Base-by-base conservation (phyloP, 2,797 vertebrate species). In the Fundulus diaphanus region DNA sequence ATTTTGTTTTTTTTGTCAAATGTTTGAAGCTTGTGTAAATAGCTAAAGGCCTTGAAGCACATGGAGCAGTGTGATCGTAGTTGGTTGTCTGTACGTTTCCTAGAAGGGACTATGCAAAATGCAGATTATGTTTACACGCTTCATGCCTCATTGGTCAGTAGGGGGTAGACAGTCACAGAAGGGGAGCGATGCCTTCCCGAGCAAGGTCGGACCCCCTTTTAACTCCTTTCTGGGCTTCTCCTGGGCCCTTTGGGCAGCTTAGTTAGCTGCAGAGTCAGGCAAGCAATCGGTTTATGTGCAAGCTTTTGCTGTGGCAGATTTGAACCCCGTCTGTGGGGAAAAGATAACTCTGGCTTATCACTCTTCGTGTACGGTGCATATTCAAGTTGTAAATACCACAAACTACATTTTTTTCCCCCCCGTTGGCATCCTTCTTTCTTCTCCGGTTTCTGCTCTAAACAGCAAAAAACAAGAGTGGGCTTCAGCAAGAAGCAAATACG, bases 71-170 rank as follows among this genome's bases (percentile, higher is more conserved):
- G 85, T 79, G 85, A 90, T 92, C 86, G 86, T 73, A 78, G 84
- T 89, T 83, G 80, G 85, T 84, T 90, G 77, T 84, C 82, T 84
- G 75, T 44, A 44, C 18, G 63, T 86, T 87, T 89, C 84, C 90
- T 88, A 82, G 88, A 91, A 88, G 87, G 76, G 71, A 73, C 78
- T 87, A 87, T 88, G 90, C 85, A 85, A 93, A 93, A 93, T 92
- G 88, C 87, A 92, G 87, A 91, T 93, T 86, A 88, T 93, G 93
- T 93, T 93, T 93, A 91, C 90, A 92, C 70, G 83, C 82, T 83
- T 86, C 82, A 82, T 88, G 82, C 79, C 7, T 76, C 71, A 89
- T 51, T 89, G 92, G 90, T 92, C 89, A 91, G 79, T 83, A 72
- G 91, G 88, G 86, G 90, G 90, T 89, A 82, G 85, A 87, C 85